Evolutionary conservation across 2,113 vertebrate genomes (phyloP), one percentile per base, ranked within the genome.

Genomic region (Emydura subglobosa): DNA sequence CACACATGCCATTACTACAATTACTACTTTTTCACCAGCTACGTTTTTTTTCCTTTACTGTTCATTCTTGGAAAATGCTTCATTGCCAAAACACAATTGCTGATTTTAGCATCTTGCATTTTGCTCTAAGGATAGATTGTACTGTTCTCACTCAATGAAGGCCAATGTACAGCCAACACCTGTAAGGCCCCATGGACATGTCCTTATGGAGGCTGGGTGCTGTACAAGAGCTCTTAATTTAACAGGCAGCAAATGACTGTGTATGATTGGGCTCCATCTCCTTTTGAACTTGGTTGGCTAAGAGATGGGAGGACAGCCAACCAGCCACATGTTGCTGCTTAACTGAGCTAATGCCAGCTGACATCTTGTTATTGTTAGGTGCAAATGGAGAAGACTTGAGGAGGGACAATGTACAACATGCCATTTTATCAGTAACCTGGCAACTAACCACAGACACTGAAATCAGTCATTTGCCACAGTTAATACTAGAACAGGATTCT

Each of bases 161-260:
- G 79, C 92, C 78, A 50, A 91, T 93, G 93, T 91, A 93, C 94
- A 93, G 94, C 94, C 97, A 96, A 91, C 89, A 89, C 59, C 91
- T 87, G 11, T 31, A 65, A 53, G 83, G 92, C 93, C 81, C 72
- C 34, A 44, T 94, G 57, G 89, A 84, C 1, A 0, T 1, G 44
- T 82, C 91, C 91, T 84, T 79, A 89, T 89, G 94, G 93, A 95
- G 92, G 61, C 65, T 95, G 93, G 95, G 95, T 81, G 79, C 89
- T 83, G 87, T 54, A 83, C 82, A 86, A 85, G 87, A 95, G 81
- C 94, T 91, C 81, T 89, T 88, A 68, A 94, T 91, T 2, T 61
- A 85, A 82, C 91, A 76, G 80, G 54, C 74, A 49, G 72, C 89
- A 74, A 79, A 53, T 31, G 12, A 10, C 53, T 78, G 86, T 51